Base-by-base conservation (phyloP, 2,113 vertebrate species). In the Ptyas mucosa region DNA sequence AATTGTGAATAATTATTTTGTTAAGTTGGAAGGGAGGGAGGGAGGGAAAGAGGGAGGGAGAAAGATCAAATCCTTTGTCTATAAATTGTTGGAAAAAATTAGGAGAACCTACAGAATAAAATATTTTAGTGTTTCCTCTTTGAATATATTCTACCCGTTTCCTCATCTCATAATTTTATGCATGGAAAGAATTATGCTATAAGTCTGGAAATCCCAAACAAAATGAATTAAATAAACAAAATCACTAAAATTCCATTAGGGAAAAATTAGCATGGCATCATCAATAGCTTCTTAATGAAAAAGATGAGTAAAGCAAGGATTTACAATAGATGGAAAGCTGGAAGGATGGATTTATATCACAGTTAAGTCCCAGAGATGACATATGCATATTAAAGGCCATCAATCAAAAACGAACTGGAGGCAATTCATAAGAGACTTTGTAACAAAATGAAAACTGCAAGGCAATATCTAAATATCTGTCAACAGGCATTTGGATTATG, bases 201-300 rank as follows among this genome's bases (percentile, higher is more conserved):
- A 92, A 52, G n/a, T 89, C 24, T 24, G 85, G 46, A 29, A 61
- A 0, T 0, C 34, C 88, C 75, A 92, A 39, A 23, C 0, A 34
- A 18, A 94, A 55, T 81, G 75, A 92, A 93, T 88, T 87, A 93
- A 53, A 34, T 21, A 69, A 51, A 81, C 90, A 92, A 94, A 81
- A 91, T 91, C 93, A 3, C 29, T 92, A 55, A 3, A 89, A 8
- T 87, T 89, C 85, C 87, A 0, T 87, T 93, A 90, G 54, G n/a
- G 29, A 34, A 75, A 9, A 34, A 43, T 89, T 57, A 75, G 92
- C 88, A 93, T 0, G 0, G 75, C 85, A 24, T 2, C 34, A 46
- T 51, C 1, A 0, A 20, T 94, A 39, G 89, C 91, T 69, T 90
- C 51, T 91, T 90, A 55, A 55, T 93, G 46, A 92, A 92, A 90